Evolutionary conservation across 2,888 invertebrate genomes (phyloP), one percentile per base, ranked within the genome.

Genomic region (Zaprionus obscuricornis): DNA sequence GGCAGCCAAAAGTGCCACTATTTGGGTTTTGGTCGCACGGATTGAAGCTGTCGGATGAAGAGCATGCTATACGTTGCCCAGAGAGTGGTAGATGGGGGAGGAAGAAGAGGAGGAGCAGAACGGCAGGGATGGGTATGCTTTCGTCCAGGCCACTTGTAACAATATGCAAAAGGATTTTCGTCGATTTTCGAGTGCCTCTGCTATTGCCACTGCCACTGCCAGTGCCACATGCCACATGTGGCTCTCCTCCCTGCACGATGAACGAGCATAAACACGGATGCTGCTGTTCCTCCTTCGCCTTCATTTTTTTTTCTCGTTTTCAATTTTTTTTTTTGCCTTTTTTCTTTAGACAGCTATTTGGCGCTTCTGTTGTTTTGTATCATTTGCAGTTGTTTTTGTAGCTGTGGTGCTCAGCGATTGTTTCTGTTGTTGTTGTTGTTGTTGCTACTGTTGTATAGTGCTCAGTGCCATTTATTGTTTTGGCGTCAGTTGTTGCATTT

Each of bases 141-240:
- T 18, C 42, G 10, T 52, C 39, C 51, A 24, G 67, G 75, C 75
- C 75, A 77, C 77, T 82, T 82, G 77, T 72, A 79, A 74, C 70
- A 83, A 77, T 83, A 82, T 82, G 79, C 81, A 77, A 79, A 81
- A 74, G 83, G 81, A 82, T 83, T 83, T 83, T 79, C 83, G 77
- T 79, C 75, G 79, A 82, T 81, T 79, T 75, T 79, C 79, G 59
- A 64, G 64, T 73, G 64, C 58, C 57, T 58, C 59, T 13, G 55
- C 54, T 46, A 37, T 54, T 46, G 73, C 70, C 81, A 83, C 79
- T 79, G 83, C 52, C 20, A 10, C 11, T 33, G 31, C 22, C 14
- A 18, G n/a, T n/a, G n/a, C n/a, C n/a, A n/a, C n/a, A n/a, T n/a
- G 16, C 26, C 22, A 20, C 6, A 31, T 31, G 4, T 31, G 11